Conservation (phyloP, 1,140 invertebrate genomes). For the Lamellibrachia luymesi region DNA sequence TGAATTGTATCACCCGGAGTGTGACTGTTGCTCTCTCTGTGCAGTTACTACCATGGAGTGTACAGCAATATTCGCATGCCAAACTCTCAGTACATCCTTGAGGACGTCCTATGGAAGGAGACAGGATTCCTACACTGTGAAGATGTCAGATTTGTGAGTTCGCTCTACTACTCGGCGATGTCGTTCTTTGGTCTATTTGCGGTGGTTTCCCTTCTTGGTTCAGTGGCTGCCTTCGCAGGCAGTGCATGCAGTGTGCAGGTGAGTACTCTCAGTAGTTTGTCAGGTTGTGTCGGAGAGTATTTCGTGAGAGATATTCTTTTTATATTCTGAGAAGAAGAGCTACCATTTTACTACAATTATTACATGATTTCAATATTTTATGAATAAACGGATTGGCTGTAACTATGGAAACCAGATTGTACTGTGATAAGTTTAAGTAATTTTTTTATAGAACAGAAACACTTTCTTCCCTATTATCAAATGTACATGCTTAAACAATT, state of each 20-base stretch:
- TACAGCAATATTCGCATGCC: background rate
- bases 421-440: too few relatives aligned
- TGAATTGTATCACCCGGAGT: too few relatives aligned
- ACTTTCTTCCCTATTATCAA: too few relatives aligned
- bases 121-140: slow-evolving; percentile 2
- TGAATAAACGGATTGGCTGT: too few relatives aligned
- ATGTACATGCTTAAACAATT: too few relatives aligned
- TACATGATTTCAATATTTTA: too few relatives aligned
- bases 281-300: too few relatives aligned
- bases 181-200: background rate
- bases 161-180: slow-evolving; percentile 6
- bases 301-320: too few relatives aligned
- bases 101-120: slow-evolving; percentile 6
- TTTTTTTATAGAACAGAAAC: too few relatives aligned
- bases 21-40: background rate
- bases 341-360: too few relatives aligned
- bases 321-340: too few relatives aligned
- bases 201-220: background rate
- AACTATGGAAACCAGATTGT: too few relatives aligned
- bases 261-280: background rate
- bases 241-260: background rate
- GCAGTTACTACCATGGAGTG: background rate
- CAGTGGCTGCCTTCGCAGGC: background rate
- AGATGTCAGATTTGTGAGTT: background rate
- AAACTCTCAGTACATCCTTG: background rate